phyloP scores from a whole-genome alignment of 2,113 vertebrate species.

The Hyaena hyaena region DNA sequence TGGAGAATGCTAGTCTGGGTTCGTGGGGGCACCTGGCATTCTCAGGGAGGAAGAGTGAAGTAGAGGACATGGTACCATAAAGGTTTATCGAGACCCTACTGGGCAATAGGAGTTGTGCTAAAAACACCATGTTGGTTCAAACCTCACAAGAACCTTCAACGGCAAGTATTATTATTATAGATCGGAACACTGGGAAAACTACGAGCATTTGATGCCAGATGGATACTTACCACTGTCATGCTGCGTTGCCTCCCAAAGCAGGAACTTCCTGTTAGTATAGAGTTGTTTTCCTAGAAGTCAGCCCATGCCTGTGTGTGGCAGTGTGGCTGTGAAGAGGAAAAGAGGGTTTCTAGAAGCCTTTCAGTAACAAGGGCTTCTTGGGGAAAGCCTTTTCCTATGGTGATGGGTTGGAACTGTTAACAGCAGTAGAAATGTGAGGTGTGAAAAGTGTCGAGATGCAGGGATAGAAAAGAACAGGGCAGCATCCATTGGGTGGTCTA shows the following conservation, averaged over 20 bases:
- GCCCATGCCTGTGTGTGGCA: not conserved
- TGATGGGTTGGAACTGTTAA: slow-evolving; percentile 46
- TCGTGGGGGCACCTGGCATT: not conserved
- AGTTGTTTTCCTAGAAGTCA: not conserved
- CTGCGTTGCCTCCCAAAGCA: not conserved
- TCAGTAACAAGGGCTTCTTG: not conserved
- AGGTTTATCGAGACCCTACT: not conserved
- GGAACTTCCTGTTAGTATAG: not conserved
- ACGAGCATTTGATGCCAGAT: not conserved
- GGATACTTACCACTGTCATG: not conserved
- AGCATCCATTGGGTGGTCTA: slow-evolving; percentile 54
- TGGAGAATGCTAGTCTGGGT: not conserved
- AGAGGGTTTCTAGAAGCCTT: slow-evolving; percentile 15
- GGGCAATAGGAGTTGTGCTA: not conserved
- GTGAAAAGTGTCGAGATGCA: slow-evolving; percentile 39
- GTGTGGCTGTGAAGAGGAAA: not conserved
- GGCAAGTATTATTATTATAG: not conserved
- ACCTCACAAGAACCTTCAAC: not conserved
- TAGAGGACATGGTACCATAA: not conserved
- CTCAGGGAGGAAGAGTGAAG: not conserved
- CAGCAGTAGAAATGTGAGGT: slow-evolving; percentile 59
- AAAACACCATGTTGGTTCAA: not conserved
- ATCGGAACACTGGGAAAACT: not conserved
- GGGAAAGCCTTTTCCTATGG: slow-evolving; percentile 42
- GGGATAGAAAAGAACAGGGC: not conserved